Conservation (phyloP, 2,113 vertebrate species). For the Crotalus tigris region DNA sequence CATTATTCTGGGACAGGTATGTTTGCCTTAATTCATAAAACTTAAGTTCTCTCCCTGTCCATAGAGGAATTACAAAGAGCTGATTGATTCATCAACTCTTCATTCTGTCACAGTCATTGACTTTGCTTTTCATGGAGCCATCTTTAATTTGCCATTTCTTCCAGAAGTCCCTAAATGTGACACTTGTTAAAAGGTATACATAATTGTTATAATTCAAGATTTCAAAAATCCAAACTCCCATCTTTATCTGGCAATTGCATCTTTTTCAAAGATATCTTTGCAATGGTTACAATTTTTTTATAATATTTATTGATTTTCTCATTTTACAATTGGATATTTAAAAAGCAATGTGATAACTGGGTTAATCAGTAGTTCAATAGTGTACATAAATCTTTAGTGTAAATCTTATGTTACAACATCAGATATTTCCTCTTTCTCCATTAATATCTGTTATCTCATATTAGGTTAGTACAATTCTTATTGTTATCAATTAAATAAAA, state of each 20-base stretch:
- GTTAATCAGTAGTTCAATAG: no score
- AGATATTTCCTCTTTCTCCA: no score
- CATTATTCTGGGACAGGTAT: neutral
- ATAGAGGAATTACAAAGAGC: neutral
- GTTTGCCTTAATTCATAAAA: neutral
- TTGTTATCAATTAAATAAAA: no score
- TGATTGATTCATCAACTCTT: neutral
- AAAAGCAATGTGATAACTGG: no score
- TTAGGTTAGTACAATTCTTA: no score
- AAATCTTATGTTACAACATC: no score
- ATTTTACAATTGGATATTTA: no score
- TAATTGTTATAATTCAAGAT: neutral
- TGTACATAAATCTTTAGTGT: no score
- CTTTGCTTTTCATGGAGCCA: neutral
- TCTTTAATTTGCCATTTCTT: neutral
- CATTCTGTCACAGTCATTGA: neutral
- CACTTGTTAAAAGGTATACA: neutral
- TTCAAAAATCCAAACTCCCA: neutral
- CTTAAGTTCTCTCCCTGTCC: neutral
- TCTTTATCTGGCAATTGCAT: neutral
- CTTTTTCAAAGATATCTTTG: neutral
- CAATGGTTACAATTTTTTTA: neutral
- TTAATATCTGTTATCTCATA: no score
- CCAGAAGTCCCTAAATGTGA: neutral
- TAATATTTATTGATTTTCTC: no score